Evolutionary conservation across 2,113 vertebrate species (phyloP), one percentile per base, ranked within the genome.

Genomic region (Epinephelus moara): DNA sequence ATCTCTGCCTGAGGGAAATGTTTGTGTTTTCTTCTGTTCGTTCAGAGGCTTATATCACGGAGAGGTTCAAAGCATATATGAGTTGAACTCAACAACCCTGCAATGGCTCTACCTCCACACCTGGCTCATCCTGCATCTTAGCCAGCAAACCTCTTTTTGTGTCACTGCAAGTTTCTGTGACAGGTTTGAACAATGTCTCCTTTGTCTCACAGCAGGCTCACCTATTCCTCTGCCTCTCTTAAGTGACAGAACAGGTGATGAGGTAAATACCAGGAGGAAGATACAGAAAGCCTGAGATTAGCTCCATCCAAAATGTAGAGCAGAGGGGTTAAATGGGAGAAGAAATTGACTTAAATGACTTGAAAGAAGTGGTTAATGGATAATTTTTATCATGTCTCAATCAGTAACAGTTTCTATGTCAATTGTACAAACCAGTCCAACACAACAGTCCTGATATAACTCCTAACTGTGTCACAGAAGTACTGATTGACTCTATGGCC

Each of bases 151-250:
- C 56, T 50, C 50, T 85, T 70, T 84, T 77, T 88, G 78, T 86
- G 68, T 78, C 57, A 1, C 74, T 55, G 55, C 70, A 82, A 78
- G 75, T 77, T 89, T 75, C 68, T 79, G 33, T 78, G 80, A 81
- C 80, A 78, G n/a, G 70, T 68, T 87, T 45, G 19, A 87, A 91
- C 90, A 89, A 75, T 42, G 75, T 71, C 50, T 66, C 33, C 68
- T 87, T 90, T 93, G 90, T 92, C 55, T 80, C 42, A 1, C 30
- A 11, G 53, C 50, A 19, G 50, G 56, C 66, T 86, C 61, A 68
- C 17, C 73, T 50, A 17, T 4, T 78, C 30, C 60, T 55, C 57
- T 53, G 68, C 25, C 40, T 71, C 71, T 84, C 75, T 85, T 72
- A 88, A 80, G 88, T 42, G 89, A 83, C 74, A 81, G 85, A 50